A percentile compares a stretch with the other conserved stretches of the same genome.
Evolutionary conservation across 2,797 vertebrate genomes (phyloP).

Genomic region (Micrastur ruficollis): DNA sequence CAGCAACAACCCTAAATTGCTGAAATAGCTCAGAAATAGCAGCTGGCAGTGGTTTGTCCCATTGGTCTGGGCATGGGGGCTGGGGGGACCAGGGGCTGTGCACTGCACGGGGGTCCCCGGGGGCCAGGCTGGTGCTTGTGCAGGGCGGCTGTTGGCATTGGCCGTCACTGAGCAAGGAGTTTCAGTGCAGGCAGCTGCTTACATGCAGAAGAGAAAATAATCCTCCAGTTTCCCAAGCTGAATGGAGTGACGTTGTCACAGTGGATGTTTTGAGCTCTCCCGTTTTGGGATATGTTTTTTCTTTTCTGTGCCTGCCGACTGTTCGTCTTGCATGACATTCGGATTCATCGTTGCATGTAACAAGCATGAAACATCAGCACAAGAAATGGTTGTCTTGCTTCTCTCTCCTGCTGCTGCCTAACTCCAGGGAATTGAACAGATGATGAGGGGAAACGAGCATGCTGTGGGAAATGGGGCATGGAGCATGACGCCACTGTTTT

Average conservation of each 20-base stretch:
- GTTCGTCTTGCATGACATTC: not conserved
- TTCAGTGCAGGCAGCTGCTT: not conserved
- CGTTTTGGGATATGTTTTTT: not conserved
- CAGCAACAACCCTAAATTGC: not conserved
- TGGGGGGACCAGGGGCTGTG: not conserved
- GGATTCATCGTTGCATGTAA: rapidly evolving
- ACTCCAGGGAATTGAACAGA: not conserved
- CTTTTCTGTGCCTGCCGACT: not conserved
- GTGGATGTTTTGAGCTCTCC: conserved; percentile 43
- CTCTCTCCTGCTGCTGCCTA: not conserved
- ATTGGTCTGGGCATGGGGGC: not conserved
- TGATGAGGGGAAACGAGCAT: not conserved
- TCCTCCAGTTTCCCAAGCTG: not conserved
- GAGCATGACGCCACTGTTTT: rapidly evolving
- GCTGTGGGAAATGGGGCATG: not conserved
- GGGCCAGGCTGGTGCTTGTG: not conserved
- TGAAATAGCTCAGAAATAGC: not conserved
- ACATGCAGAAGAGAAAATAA: not conserved
- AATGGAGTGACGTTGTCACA: not conserved
- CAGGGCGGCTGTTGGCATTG: not conserved
- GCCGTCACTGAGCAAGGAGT: not conserved
- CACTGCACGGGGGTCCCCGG: not conserved
- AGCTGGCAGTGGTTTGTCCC: not conserved
- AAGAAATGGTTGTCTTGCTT: not conserved
- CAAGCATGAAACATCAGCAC: not conserved